Evolutionary conservation across 2,888 invertebrate species (phyloP).

Genomic region (Euzophera pinguis): DNA sequence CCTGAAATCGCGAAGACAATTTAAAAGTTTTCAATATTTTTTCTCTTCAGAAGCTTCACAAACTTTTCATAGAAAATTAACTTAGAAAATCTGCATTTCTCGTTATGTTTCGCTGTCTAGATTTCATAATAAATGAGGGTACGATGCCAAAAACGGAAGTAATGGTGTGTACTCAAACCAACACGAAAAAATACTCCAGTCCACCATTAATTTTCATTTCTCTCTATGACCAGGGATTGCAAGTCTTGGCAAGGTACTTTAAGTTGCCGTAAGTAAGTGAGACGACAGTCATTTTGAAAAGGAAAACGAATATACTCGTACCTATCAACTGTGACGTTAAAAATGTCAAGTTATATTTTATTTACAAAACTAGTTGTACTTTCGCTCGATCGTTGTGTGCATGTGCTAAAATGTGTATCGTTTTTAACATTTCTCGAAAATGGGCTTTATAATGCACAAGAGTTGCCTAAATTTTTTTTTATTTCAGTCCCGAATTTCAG

Average conservation of each 20-base stretch:
- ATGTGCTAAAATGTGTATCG: no score
- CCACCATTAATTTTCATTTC: slow-evolving; percentile 77
- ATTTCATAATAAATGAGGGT: slow-evolving; percentile 75
- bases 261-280: slow-evolving; percentile 17
- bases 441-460: no score
- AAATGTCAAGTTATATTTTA: no score
- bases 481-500: no score
- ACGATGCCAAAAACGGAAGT: slow-evolving; percentile 69
- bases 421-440: no score
- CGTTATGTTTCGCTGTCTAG: slow-evolving; percentile 43
- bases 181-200: slow-evolving; percentile 77
- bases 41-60: background rate
- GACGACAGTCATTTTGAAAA: slow-evolving; percentile 15
- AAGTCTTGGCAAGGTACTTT: slow-evolving; percentile 52
- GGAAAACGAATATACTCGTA: background rate
- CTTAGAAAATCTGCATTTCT: slow-evolving; percentile 54
- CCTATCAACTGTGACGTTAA: background rate
- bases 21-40: background rate
- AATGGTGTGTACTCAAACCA: slow-evolving; percentile 76
- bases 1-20: background rate
- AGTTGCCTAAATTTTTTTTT: no score
- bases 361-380: no score
- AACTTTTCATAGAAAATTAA: slow-evolving; percentile 24
- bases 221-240: slow-evolving; percentile 63
- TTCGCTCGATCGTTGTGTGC: no score